Evolutionary conservation across 2,888 invertebrate species (phyloP), one percentile per base, ranked within the genome.

Genomic region (Cryptocephalus moraei): DNA sequence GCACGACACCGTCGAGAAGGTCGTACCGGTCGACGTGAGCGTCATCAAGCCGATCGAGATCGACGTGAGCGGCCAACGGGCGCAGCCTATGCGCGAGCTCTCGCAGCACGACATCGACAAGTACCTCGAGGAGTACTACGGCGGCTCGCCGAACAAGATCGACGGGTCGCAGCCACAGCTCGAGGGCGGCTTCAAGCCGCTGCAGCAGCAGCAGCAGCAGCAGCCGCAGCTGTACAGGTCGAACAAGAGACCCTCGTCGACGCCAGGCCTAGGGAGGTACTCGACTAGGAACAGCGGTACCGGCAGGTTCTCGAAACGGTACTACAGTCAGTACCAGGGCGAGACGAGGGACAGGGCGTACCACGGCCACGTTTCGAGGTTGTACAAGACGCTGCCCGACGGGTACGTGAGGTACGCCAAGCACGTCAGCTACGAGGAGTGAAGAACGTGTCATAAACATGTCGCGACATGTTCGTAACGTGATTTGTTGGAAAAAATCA

Each of bases 221-320:
- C n/a, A 54, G 13, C 60, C 63, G 10, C 63, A 63, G 34, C 61
- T 63, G 1, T 71, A 69, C 45, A 62, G 54, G 53, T 53, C 68
- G 46, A 59, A 68, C 54, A 63, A 74, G 58, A 64, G 69, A 46
- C 68, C 73, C 1, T 62, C 64, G 13, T 71, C 69, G 9, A 74
- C 75, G 10, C 75, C 75, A 0, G 76, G 75, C 1, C 62, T 76
- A 14, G 73, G 72, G 50, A 70, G 74, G 57, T 76, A 66, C 54
- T 63, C 71, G 1, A 62, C 66, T 1, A 54, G 50, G 13, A 52
- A 53, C 13, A 33, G 39, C 31, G n/a, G n/a, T n/a, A n/a, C n/a
- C n/a, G n/a, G 13, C 32, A 31, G 32, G 22, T 31, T 31, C 10
- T 32, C 32, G 11, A 13, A 42, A n/a, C 22, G 10, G 9, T 9